Base-by-base conservation (phyloP, 1,140 invertebrate species). In the Teleopsis dalmanni region DNA sequence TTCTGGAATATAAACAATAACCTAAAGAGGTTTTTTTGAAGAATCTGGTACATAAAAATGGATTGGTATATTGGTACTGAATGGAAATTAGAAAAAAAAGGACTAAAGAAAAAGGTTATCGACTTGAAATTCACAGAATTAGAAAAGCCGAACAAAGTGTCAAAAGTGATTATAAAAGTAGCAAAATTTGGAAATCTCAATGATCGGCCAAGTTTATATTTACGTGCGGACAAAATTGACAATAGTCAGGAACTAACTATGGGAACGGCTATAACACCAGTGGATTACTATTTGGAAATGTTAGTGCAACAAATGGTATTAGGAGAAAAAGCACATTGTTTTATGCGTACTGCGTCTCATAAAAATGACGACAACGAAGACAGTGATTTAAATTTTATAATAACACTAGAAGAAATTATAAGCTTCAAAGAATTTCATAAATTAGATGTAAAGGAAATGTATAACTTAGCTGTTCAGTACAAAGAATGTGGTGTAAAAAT, bases 401-500 rank as follows among this genome's bases (percentile, higher is more conserved):
- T 69, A 1, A 55, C 44, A 16, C 42, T 71, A 13, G 55, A 57
- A 2, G 27, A 40, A 14, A 70, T 71, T 44, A 35, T 55, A 0
- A 52, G 51, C 13, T 54, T 57, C 21, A 48, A 45, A 2, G 56
- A 62, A 13, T 48, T 69, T 33, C 61, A 58, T n/a, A 60, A 56
- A 25, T 22, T 64, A 4, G 53, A 25, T 13, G 63, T 58, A 6
- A 43, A 33, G 0, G 62, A 64, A 33, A 56, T 65, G 1, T 59
- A 58, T 41, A 47, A 52, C 1, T 22, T 65, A 31, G 57, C 68
- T 3, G 34, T 55, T 22, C 52, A 54, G 2, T 65, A 62, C 13
- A 69, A 69, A 8, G 57, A 65, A 27, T 64, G 66, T 9, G 68
- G 68, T 10, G 68, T 71, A 6, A 26, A 44, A 27, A 70, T 66